Percentiles rank a stretch among this genome's conserved stretches.
Conservation (phyloP, 2,797 vertebrate genomes). For the Pempheris klunzingeri region DNA sequence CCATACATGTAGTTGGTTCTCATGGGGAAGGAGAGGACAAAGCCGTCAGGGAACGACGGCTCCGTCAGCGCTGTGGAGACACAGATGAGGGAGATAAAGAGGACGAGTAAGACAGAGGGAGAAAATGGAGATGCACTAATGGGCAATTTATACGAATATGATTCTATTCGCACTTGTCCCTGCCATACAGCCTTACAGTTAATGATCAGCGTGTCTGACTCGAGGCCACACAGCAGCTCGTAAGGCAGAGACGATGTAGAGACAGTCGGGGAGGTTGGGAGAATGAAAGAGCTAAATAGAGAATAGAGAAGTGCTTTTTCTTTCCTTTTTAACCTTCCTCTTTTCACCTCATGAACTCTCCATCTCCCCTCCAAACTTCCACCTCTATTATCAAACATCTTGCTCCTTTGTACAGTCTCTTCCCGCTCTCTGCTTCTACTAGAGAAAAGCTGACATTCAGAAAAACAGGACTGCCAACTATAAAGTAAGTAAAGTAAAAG, state of each 20-base stretch:
- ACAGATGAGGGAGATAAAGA: slow-evolving; percentile 22
- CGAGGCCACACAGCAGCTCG: slow-evolving; percentile 29
- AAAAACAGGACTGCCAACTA: neutral
- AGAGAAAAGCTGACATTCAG: neutral
- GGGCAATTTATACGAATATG: slow-evolving; percentile 19
- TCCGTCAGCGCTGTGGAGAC: slow-evolving; percentile 77
- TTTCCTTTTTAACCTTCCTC: slow-evolving; percentile 23
- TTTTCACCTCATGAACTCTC: slow-evolving; percentile 20
- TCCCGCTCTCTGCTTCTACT: neutral
- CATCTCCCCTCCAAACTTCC: neutral
- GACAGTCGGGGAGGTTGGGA: neutral
- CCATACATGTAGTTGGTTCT: slow-evolving; percentile 98
- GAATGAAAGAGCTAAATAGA: slow-evolving; percentile 29
- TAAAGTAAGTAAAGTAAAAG: neutral
- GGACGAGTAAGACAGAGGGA: neutral
- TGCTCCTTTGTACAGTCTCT: neutral
- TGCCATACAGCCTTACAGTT: slow-evolving; percentile 23
- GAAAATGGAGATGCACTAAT: neutral
- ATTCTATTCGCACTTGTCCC: slow-evolving; percentile 20
- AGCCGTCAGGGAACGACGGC: slow-evolving; percentile 87
- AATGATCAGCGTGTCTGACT: slow-evolving; percentile 48
- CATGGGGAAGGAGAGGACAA: slow-evolving; percentile 93
- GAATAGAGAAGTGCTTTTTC: slow-evolving; percentile 13
- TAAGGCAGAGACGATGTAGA: slow-evolving; percentile 6
- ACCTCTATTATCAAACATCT: neutral